Conservation (phyloP, 2,888 invertebrate genomes). For the Psylliodes chrysocephalus region DNA sequence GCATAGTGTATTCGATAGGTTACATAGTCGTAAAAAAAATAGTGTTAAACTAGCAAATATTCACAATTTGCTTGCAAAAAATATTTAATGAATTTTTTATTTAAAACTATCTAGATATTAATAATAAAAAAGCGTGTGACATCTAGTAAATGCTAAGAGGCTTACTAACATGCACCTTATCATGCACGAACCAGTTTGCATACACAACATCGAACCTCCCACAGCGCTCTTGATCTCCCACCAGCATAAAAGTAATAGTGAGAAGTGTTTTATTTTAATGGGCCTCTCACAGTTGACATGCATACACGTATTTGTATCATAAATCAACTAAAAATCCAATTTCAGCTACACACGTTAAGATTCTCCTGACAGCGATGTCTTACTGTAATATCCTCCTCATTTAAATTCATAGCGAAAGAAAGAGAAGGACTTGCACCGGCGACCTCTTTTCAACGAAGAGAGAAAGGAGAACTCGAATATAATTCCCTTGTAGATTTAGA, state of each 20-base stretch:
- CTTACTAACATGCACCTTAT: neutral
- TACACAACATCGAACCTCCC: neutral
- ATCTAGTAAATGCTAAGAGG: too few species aligned
- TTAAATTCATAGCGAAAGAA: conserved; percentile 46
- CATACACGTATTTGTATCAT: conserved; percentile 50
- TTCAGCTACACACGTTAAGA: conserved; percentile 47
- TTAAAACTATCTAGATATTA: too few species aligned
- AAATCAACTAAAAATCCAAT: conserved; percentile 51
- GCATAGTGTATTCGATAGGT: too few species aligned
- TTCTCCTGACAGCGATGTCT: conserved; percentile 46
- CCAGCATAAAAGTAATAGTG: conserved; percentile 34
- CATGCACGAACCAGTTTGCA: neutral
- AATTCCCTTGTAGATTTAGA: conserved; percentile 34
- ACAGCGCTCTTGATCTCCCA: neutral
- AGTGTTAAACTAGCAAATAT: too few species aligned
- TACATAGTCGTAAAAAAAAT: too few species aligned
- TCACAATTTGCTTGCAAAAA: too few species aligned
- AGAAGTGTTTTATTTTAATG: conserved; percentile 44
- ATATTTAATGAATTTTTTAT: too few species aligned
- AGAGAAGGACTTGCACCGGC: conserved; percentile 29
- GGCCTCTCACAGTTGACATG: conserved; percentile 40
- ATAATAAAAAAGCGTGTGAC: too few species aligned
- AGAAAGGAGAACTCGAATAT: conserved; percentile 13
- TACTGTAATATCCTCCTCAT: conserved; percentile 49
- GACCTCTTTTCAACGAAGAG: conserved; percentile 7